Percentiles rank a stretch among this genome's conserved stretches.
These are phyloP conservation scores for Sycophila texana DNA, from an alignment of 2,888 invertebrate genomes.

Conservation along the genomic window DNA sequence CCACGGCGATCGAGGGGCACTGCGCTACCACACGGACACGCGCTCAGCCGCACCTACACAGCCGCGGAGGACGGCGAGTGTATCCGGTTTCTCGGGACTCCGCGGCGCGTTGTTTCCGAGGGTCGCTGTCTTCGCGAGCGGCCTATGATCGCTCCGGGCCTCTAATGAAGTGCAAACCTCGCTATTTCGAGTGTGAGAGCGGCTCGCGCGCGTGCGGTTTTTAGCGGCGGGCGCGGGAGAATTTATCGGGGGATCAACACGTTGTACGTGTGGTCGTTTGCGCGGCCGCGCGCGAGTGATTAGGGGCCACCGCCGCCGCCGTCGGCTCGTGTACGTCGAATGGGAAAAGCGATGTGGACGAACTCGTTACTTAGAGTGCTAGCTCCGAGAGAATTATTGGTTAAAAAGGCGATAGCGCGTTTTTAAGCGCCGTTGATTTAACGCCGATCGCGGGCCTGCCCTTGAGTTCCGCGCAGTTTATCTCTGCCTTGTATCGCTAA, in stretches of 20 bases:
- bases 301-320: slow-evolving; percentile 8
- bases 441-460: slow-evolving; percentile 13
- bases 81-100: slow-evolving; percentile 39
- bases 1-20: neutral
- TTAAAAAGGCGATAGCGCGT: slow-evolving; percentile 24
- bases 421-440: slow-evolving; percentile 43
- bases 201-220: neutral
- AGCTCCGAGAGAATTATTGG: slow-evolving; percentile 25
- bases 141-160: slow-evolving; percentile 17
- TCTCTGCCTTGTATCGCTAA: slow-evolving; percentile 22
- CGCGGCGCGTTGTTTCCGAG: slow-evolving; percentile 37
- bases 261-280: slow-evolving; percentile 26
- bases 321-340: neutral
- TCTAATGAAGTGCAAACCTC: slow-evolving; percentile 48
- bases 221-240: neutral
- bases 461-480: slow-evolving; percentile 2
- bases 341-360: neutral
- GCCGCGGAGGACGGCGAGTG: neutral
- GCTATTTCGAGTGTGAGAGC: slow-evolving; percentile 11
- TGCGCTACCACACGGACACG: neutral
- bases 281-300: slow-evolving; percentile 22
- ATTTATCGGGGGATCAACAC: slow-evolving; percentile 35
- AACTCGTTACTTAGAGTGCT: slow-evolving; percentile 43
- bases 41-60: no score
- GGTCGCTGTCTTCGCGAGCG: slow-evolving; percentile 9